phyloP scores from a whole-genome alignment of 2,797 vertebrate species.

The Premnoplex brunnescens region DNA sequence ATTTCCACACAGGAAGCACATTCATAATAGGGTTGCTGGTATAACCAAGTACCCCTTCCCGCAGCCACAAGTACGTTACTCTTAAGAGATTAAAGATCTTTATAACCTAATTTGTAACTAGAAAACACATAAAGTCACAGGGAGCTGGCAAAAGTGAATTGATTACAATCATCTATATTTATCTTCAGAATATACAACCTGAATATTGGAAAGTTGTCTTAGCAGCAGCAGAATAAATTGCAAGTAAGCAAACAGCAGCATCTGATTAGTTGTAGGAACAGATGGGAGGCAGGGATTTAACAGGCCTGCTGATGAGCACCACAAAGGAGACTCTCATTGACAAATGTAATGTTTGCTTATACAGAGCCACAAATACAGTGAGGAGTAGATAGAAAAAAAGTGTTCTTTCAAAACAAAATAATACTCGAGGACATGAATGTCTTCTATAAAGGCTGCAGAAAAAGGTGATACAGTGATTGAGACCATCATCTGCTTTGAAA shows the following conservation, averaged over 20 bases:
- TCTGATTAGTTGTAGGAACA: conserved; percentile 27
- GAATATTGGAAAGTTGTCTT: neutral
- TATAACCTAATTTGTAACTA: neutral
- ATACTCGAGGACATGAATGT: neutral
- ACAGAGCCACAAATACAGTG: neutral
- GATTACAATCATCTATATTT: neutral
- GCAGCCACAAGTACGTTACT: neutral
- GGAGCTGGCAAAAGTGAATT: neutral
- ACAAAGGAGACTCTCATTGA: neutral
- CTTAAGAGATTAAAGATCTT: neutral
- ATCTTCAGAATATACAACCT: neutral
- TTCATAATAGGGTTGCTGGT: neutral
- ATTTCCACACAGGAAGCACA: neutral
- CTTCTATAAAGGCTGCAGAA: neutral
- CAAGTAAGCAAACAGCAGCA: conserved; percentile 24
- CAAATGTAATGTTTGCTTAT: neutral
- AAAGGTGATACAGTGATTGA: neutral
- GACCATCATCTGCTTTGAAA: neutral
- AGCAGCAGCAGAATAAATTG: neutral
- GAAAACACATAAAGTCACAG: neutral
- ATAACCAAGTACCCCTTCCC: neutral
- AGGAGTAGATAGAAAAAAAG: neutral
- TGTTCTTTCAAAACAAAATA: neutral
- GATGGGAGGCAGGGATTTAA: conserved; percentile 17
- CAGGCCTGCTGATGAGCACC: neutral